Base-by-base conservation (phyloP, 2,888 invertebrate genomes). In the Homarus gammarus region DNA sequence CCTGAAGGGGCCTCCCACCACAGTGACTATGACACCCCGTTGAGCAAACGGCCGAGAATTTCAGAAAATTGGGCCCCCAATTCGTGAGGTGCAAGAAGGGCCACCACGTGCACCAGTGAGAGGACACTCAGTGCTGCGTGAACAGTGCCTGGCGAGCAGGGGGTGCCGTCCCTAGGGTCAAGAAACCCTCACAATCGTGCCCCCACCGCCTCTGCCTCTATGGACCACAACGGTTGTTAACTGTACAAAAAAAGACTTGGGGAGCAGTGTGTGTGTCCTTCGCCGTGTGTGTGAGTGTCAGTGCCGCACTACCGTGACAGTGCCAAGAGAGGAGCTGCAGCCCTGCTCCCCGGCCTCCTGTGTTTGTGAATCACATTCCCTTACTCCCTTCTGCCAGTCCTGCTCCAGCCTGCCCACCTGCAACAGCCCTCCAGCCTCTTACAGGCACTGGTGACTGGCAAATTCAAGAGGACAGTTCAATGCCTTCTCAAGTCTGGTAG, bases 11-110 rank as follows among this genome's bases (percentile, higher is more conserved):
- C 95, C n/a, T 94, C 92, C 92, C 94, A 95, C 92, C 94, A 91
- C 94, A 92, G 87, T n/a, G 96, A 96, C 92, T 96, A 96, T 93
- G 96, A 96, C 93, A 95, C 94, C 87, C 95, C 95, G 72, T 95
- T 95, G 92, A 95, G 96, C 94, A 98, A 98, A 95, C 96, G 98
- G 94, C 96, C 97, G 93, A 96, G 98, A 94, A 96, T 98, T 94
- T 95, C 96, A 87, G 98, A 98, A 94, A 96, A 97, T 92, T 98
- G 98, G 98, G 93, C 94, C 61, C 94, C 94, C 88, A 70, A 70
- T 33, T 88, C 79, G 68, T 88, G 88, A 88, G 88, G 70, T 68
- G 82, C 82, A 85, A 72, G 49, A 81, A 33, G 72, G 68, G 82
- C 44, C 70, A 83, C 38, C 82, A 83, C 82, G 82, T 83, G 82